Conservation (phyloP, 2,113 vertebrate species). For the Diphyllodes magnificus region DNA sequence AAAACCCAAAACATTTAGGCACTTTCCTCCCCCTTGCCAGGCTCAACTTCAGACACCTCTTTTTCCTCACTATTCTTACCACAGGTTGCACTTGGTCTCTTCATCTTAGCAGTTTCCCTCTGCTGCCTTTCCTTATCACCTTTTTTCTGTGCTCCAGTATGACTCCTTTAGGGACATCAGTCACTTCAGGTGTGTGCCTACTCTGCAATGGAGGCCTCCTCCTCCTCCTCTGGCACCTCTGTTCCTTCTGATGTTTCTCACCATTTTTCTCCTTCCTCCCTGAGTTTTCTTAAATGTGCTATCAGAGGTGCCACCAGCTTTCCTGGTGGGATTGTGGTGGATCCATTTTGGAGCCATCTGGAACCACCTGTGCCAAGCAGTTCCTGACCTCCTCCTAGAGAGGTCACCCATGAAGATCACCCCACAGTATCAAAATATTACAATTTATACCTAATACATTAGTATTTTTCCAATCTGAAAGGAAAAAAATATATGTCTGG, state of each 20-base stretch:
- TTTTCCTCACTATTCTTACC: rapidly evolving
- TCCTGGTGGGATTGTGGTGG: background rate
- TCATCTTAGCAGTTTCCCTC: background rate
- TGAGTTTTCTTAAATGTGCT: background rate
- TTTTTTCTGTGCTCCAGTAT: background rate
- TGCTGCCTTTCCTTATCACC: background rate
- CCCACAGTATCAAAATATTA: background rate
- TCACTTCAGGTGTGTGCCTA: background rate
- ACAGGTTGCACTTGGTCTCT: background rate
- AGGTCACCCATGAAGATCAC: background rate
- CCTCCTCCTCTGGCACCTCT: background rate
- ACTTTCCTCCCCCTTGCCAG: background rate
- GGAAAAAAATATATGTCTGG: background rate
- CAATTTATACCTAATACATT: background rate
- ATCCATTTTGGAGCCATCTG: background rate
- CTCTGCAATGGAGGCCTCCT: background rate
- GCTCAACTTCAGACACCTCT: background rate
- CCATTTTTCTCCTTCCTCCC: background rate
- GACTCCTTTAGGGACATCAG: background rate
- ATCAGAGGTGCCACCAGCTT: background rate
- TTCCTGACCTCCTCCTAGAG: background rate
- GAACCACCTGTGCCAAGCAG: rapidly evolving
- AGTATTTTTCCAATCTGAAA: background rate
- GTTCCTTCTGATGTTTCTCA: background rate
- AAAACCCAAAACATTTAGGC: background rate